Evolutionary conservation across 2,888 invertebrate genomes (phyloP).

Genomic region (Marasmarcha lunaedactyla): DNA sequence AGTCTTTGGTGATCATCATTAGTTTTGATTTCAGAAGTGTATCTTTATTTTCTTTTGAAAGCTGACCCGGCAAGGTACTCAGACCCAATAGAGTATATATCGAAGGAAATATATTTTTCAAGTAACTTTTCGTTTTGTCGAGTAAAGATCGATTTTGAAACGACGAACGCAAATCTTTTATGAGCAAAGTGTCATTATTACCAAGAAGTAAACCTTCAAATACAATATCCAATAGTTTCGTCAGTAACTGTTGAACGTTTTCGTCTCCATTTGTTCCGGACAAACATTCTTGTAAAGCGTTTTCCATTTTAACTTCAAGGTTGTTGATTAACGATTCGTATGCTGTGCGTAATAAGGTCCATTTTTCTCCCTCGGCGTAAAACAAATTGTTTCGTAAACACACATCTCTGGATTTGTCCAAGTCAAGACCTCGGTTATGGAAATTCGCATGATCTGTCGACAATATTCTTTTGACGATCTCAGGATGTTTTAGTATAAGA

Average conservation of each 20-base stretch:
- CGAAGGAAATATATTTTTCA: constrained; percentile 54
- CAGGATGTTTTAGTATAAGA: constrained; percentile 53
- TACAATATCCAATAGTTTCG: constrained; percentile 56
- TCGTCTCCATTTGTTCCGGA: constrained; percentile 60
- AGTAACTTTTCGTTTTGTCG: constrained; percentile 44
- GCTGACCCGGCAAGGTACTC: constrained; percentile 29
- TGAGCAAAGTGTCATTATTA: constrained; percentile 29
- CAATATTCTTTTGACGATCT: constrained; percentile 50
- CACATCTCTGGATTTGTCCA: constrained; percentile 66
- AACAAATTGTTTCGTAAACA: constrained; percentile 67
- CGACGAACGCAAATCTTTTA: constrained; percentile 33
- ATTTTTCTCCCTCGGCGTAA: constrained; percentile 59
- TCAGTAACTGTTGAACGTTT: constrained; percentile 58
- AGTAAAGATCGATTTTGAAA: constrained; percentile 32
- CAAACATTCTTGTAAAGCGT: constrained; percentile 55
- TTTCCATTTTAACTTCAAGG: constrained; percentile 35
- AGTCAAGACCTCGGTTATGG: constrained; percentile 57
- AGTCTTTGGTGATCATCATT: constrained; percentile 30
- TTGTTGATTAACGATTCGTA: constrained; percentile 46
- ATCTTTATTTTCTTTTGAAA: constrained; percentile 25
- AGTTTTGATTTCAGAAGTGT: constrained; percentile 26
- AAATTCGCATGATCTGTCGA: constrained; percentile 59
- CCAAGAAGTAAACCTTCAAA: constrained; percentile 50
- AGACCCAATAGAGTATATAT: constrained; percentile 41
- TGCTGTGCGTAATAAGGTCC: constrained; percentile 46